Conservation (phyloP, 2,888 invertebrate genomes). For the Apamea anceps region DNA sequence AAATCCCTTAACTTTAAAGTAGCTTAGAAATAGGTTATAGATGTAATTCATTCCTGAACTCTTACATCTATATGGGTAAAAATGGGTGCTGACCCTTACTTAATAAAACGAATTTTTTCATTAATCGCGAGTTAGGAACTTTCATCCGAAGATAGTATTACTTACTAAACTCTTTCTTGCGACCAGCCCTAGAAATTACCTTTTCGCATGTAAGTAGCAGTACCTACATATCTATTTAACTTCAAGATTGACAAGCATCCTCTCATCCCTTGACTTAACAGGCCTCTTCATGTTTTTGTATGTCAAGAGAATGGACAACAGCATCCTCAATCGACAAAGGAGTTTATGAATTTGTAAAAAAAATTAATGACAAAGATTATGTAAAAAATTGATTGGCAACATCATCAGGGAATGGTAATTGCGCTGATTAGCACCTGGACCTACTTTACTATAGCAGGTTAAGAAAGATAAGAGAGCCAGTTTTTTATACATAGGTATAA, state of each 20-base stretch:
- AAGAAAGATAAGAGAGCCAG: background rate
- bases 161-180: background rate
- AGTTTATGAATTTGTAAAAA: no score
- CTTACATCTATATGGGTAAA: no score
- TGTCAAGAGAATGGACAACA: constrained; percentile 16
- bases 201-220: background rate
- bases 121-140: no score
- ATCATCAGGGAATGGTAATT: background rate
- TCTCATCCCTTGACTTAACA: constrained; percentile 26
- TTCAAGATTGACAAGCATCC: constrained; percentile 16
- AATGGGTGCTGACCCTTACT: no score
- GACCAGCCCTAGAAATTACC: background rate
- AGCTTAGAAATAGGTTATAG: no score
- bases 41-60: no score
- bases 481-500: no score
- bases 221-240: background rate
- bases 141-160: background rate
- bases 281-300: constrained; percentile 11
- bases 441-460: background rate
- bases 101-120: no score
- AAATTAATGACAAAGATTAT: no score
- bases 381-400: background rate
- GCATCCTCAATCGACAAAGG: background rate
- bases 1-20: background rate
- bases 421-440: background rate